A percentile compares a stretch with the other conserved stretches of the same genome.
Conservation (phyloP, 2,888 invertebrate species). For the Drosophila suboccidentalis region DNA sequence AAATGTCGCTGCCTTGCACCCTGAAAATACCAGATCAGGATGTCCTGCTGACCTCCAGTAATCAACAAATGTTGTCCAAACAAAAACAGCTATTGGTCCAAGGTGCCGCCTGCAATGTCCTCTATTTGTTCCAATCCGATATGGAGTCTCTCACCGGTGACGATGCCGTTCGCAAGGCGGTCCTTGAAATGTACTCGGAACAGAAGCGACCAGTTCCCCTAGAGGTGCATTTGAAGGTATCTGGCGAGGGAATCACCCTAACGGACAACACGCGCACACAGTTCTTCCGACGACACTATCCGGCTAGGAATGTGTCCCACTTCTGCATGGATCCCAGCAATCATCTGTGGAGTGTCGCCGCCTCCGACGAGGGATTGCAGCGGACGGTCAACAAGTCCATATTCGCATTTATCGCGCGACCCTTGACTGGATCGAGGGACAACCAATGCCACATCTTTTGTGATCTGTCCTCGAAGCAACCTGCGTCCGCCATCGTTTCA, state of each 20-base stretch:
- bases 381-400: slow-evolving; percentile 87
- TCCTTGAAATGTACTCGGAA: slow-evolving; percentile 88
- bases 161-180: slow-evolving; percentile 92
- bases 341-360: slow-evolving; percentile 89
- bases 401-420: slow-evolving; percentile 97
- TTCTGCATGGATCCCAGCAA: slow-evolving; percentile 97
- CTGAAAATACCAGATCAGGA: slow-evolving; percentile 90
- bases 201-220: slow-evolving; percentile 88
- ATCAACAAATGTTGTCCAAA: slow-evolving; percentile 56
- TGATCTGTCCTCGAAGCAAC: slow-evolving; percentile 95
- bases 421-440: slow-evolving; percentile 92
- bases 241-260: slow-evolving; percentile 97
- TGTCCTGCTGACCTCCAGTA: slow-evolving; percentile 46
- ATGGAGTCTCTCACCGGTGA: slow-evolving; percentile 97
- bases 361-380: slow-evolving; percentile 57
- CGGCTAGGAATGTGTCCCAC: slow-evolving; percentile 94
- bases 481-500: slow-evolving; percentile 95
- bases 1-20: slow-evolving; percentile 97
- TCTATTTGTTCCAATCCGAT: slow-evolving; percentile 95
- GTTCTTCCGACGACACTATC: slow-evolving; percentile 96
- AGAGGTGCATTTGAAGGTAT: slow-evolving; percentile 97
- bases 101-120: slow-evolving; percentile 95
- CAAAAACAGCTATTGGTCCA: slow-evolving; percentile 87
- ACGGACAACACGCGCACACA: slow-evolving; percentile 96
- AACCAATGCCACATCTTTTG: slow-evolving; percentile 99